Percentiles rank a stretch among this genome's conserved stretches.
Conservation (phyloP, 2,797 vertebrate species). For the Columba guinea region DNA sequence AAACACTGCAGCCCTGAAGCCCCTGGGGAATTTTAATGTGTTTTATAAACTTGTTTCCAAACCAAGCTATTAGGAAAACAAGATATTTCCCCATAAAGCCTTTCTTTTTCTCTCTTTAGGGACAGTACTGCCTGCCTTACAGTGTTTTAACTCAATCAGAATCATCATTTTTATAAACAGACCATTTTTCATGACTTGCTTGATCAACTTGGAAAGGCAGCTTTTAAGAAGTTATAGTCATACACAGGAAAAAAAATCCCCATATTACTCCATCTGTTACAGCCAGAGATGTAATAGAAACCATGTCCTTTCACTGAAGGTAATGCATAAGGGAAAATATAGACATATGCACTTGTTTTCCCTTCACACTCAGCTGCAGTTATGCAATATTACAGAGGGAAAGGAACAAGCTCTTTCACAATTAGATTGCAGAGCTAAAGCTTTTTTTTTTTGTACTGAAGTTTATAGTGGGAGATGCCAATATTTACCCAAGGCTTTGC, state of each 20-base stretch:
- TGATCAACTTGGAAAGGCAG: constrained; percentile 35
- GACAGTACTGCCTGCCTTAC: constrained; percentile 18
- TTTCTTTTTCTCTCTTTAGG: constrained; percentile 52
- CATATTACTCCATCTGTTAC: background rate
- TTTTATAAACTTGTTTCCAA: constrained; percentile 63
- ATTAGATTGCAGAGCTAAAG: background rate
- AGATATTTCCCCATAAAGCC: constrained; percentile 50
- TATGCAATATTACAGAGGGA: background rate
- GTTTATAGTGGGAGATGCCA: background rate
- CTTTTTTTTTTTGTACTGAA: accelerated
- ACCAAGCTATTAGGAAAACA: constrained; percentile 61
- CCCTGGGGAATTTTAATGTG: constrained; percentile 36
- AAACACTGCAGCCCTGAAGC: constrained; percentile 16
- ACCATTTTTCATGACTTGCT: constrained; percentile 45
- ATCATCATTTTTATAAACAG: constrained; percentile 55
- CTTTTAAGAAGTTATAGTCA: constrained; percentile 14
- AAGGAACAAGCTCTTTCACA: constrained; percentile 25
- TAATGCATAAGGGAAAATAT: background rate
- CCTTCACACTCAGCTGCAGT: background rate
- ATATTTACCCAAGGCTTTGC: constrained; percentile 49
- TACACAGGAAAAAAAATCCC: background rate
- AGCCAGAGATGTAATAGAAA: background rate
- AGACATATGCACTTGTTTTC: background rate
- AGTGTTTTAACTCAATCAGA: constrained; percentile 44
- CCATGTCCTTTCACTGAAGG: background rate